Evolutionary conservation across 2,113 vertebrate species (phyloP).

Genomic region (Mesembrinibis cayennensis): DNA sequence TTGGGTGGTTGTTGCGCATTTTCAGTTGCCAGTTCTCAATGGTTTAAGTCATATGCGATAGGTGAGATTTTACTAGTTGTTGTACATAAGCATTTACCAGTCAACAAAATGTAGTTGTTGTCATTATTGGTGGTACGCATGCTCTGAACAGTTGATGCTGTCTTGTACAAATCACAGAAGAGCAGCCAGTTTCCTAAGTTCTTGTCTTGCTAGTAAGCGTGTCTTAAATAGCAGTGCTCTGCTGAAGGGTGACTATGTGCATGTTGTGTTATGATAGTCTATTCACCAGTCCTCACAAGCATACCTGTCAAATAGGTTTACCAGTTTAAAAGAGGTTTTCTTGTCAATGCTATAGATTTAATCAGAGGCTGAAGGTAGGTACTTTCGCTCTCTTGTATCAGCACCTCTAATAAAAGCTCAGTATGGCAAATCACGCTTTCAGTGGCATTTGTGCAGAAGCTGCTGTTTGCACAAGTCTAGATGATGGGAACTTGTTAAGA

Average conservation of each 20-base stretch:
- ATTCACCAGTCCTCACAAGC: not conserved
- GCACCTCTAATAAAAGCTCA: not conserved
- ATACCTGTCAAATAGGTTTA: not conserved
- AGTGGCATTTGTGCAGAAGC: not conserved
- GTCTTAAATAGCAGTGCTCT: not conserved
- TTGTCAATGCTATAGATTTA: not conserved
- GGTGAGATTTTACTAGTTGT: not conserved
- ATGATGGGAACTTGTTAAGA: not conserved
- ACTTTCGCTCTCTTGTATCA: not conserved
- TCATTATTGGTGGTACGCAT: rapidly evolving
- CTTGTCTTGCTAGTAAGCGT: not conserved
- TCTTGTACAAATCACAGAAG: not conserved
- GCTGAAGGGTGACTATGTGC: rapidly evolving
- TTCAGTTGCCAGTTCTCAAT: not conserved
- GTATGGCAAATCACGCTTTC: not conserved
- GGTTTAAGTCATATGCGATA: rapidly evolving
- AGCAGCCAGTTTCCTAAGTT: not conserved
- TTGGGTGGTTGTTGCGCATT: not conserved
- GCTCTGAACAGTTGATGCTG: rapidly evolving
- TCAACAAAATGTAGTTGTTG: not conserved
- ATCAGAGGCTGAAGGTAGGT: not conserved
- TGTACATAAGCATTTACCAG: not conserved
- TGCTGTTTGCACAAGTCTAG: slow-evolving; percentile 24
- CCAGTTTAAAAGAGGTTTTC: not conserved
- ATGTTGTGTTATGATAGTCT: not conserved